phyloP scores from a whole-genome alignment of 2,888 invertebrate species.

The Protonemura montana region DNA sequence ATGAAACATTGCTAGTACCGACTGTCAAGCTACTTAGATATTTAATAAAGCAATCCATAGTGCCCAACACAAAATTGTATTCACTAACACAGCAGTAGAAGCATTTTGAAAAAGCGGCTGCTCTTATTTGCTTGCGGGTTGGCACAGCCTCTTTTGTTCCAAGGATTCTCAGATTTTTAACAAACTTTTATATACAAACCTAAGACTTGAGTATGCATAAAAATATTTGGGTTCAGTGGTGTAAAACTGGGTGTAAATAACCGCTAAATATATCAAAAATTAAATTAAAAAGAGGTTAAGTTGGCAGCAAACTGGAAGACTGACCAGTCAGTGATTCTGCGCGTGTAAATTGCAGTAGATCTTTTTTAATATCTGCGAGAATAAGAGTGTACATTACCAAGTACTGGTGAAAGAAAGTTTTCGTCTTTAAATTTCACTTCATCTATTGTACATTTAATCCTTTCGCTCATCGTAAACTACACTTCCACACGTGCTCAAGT shows the following conservation, averaged over 20 bases:
- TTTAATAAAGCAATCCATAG: too few species aligned
- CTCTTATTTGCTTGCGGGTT: too few species aligned
- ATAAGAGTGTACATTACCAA: not conserved
- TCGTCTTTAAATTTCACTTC: not conserved
- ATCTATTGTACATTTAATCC: not conserved
- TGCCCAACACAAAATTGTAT: too few species aligned
- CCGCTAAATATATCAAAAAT: slow-evolving; percentile 1
- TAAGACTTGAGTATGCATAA: too few species aligned
- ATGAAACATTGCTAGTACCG: too few species aligned
- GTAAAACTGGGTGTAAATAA: not conserved
- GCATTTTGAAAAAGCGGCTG: too few species aligned
- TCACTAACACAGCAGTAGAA: too few species aligned
- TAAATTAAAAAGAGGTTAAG: not conserved
- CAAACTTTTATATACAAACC: too few species aligned
- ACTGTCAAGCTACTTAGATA: too few species aligned
- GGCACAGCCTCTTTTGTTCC: too few species aligned
- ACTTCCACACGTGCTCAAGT: not conserved
- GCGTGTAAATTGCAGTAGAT: not conserved
- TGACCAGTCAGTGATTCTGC: not conserved
- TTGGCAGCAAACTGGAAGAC: not conserved
- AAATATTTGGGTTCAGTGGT: not conserved
- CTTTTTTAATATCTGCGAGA: not conserved
- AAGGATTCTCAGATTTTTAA: too few species aligned
- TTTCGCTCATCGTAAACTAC: not conserved
- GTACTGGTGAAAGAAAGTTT: not conserved